A percentile compares a stretch with the other conserved stretches of the same genome.
These are phyloP conservation scores for Mastomys coucha DNA, from an alignment of 2,113 vertebrate genomes.

Conservation along the genomic window DNA sequence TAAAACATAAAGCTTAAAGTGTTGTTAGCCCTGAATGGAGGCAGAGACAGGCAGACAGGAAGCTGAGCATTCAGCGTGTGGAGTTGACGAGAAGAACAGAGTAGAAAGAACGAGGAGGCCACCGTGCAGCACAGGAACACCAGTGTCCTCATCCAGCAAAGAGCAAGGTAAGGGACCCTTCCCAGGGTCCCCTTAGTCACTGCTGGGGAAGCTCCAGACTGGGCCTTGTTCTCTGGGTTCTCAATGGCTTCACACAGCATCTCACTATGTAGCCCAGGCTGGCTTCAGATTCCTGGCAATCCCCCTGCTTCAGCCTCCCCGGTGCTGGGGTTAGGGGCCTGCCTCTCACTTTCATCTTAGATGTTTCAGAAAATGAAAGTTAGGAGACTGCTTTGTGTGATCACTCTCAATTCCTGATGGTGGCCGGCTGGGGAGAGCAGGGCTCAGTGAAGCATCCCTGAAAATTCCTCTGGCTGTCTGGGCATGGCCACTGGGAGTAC, in stretches of 20 bases:
- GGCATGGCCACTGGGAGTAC: fast-evolving
- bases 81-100: background rate
- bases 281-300: background rate
- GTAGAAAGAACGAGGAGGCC: background rate
- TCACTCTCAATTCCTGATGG: background rate
- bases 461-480: fast-evolving
- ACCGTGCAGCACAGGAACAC: no score
- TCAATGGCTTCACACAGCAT: background rate
- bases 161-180: background rate
- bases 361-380: background rate
- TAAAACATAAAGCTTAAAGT: background rate
- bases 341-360: background rate
- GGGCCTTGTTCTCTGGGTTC: no score
- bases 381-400: fast-evolving
- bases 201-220: background rate
- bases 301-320: background rate
- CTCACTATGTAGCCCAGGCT: background rate
- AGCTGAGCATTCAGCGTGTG: fast-evolving
- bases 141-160: background rate
- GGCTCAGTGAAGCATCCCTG: background rate
- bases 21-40: background rate
- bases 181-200: background rate
- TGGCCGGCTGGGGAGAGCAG: background rate
- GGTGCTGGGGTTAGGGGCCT: background rate
- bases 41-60: background rate